Conservation (phyloP, 2,797 vertebrate species). For the Hemibagrus guttatus region DNA sequence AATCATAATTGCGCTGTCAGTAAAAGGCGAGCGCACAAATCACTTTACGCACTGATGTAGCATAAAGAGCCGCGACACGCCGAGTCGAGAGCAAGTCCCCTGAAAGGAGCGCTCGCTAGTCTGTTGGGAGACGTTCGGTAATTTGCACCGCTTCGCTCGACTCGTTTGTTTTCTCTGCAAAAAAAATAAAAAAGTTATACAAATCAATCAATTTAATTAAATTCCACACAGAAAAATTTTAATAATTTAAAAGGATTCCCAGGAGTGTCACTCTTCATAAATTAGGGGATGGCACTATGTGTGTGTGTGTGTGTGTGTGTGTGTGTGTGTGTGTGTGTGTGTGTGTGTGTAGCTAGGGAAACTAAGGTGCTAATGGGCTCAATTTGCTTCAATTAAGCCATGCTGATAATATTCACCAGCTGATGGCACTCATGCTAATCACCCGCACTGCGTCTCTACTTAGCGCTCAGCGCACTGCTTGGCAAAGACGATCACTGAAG, state of each 20-base stretch:
- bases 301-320: too few species aligned
- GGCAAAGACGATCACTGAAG: constrained; percentile 10
- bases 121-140: constrained; percentile 2
- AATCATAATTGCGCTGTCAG: background rate
- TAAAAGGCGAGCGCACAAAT: background rate
- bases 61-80: constrained; percentile 10
- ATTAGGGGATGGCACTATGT: constrained; percentile 36
- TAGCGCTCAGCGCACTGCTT: constrained; percentile 3
- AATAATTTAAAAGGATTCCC: constrained; percentile 42
- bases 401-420: constrained; percentile 55
- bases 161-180: constrained; percentile 7
- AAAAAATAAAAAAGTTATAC: background rate
- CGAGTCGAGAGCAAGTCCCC: background rate
- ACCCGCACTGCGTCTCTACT: constrained; percentile 28
- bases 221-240: constrained; percentile 7
- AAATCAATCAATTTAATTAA: constrained; percentile 8
- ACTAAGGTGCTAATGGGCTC: constrained; percentile 61
- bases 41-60: background rate
- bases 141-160: background rate
- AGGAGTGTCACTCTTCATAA: constrained; percentile 45
- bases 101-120: background rate
- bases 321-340: constrained; percentile 50
- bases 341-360: constrained; percentile 30
- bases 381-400: constrained; percentile 61
- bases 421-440: constrained; percentile 31